Conservation (phyloP, 92 coral and sea anemone genomes). For the Montipora capitata region DNA sequence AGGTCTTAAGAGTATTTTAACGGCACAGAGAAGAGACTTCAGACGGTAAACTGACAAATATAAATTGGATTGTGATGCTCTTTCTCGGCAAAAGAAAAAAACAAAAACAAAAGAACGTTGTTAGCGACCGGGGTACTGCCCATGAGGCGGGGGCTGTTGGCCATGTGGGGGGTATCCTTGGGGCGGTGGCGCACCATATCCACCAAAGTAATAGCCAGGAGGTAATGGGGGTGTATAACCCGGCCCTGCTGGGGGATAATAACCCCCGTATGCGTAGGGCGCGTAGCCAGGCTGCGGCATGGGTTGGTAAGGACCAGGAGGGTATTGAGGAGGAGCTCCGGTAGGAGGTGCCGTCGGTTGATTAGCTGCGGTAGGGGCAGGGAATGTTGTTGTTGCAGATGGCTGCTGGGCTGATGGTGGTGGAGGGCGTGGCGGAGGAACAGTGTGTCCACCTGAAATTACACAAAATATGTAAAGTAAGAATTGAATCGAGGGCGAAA, state of each 20-base stretch:
- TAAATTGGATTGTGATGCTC: too few relatives aligned
- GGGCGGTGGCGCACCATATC: slow-evolving; percentile 74
- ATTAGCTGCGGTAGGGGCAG: slow-evolving; percentile 56
- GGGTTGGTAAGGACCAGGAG: slow-evolving; percentile 82
- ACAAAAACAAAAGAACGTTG: not conserved
- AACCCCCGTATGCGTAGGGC: slow-evolving; percentile 86
- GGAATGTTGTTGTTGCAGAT: slow-evolving; percentile 18
- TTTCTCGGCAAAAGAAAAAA: not conserved
- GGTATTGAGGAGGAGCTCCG: slow-evolving; percentile 75
- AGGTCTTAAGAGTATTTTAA: too few relatives aligned
- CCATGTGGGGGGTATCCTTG: slow-evolving; percentile 93
- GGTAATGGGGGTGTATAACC: slow-evolving; percentile 80
- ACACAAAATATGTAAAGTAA: not conserved
- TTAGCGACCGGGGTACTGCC: slow-evolving; percentile 42
- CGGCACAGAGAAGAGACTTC: too few relatives aligned
- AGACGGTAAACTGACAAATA: too few relatives aligned
- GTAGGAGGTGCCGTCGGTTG: slow-evolving; percentile 59
- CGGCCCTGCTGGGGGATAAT: slow-evolving; percentile 93
- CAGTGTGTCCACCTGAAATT: slow-evolving; percentile 71
- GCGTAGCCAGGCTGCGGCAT: slow-evolving; percentile 95
- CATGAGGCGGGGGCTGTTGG: slow-evolving; percentile 75
- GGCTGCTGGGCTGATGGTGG: slow-evolving; percentile 74
- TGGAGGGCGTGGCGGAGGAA: slow-evolving; percentile 88
- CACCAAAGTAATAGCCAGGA: slow-evolving; percentile 81
- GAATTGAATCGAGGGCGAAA: not conserved